Evolutionary conservation across 1,140 invertebrate species (phyloP).

Genomic region (Metaphire vulgaris): DNA sequence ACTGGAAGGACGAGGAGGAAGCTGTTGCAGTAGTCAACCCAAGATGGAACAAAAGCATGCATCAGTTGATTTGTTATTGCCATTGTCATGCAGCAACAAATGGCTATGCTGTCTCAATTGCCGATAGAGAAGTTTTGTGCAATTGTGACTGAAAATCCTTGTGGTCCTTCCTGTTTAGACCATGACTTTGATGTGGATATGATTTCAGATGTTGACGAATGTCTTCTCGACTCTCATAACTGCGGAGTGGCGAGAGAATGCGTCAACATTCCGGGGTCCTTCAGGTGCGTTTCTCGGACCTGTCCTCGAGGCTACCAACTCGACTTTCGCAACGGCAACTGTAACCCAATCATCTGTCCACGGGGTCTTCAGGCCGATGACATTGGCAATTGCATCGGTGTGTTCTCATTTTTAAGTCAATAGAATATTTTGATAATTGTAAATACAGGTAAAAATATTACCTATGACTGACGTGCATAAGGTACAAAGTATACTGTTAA

Average conservation of each 20-base stretch:
- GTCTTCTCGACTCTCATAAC: constrained; percentile 69
- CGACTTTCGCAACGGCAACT: constrained; percentile 38
- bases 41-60: too few species aligned
- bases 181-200: neutral
- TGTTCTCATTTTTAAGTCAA: constrained; percentile 28
- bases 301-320: constrained; percentile 53
- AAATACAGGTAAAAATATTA: too few species aligned
- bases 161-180: neutral
- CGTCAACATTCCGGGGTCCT: constrained; percentile 76
- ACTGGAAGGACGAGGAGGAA: too few species aligned
- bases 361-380: constrained; percentile 53
- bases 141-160: neutral
- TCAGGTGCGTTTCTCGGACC: constrained; percentile 62
- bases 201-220: constrained; percentile 78
- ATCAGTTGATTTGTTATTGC: too few species aligned
- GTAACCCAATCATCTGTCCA: constrained; percentile 51
- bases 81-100: too few species aligned
- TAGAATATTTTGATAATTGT: too few species aligned
- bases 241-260: constrained; percentile 75
- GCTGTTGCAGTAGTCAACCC: too few species aligned
- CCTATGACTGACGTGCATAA: too few species aligned
- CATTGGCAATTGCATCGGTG: constrained; percentile 56
- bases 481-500: too few species aligned
- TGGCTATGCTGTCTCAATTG: too few species aligned
- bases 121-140: too few species aligned